A percentile compares a stretch with the other conserved stretches of the same genome.
Evolutionary conservation across 2,888 invertebrate species (phyloP).

Genomic region (Thyatira batis): DNA sequence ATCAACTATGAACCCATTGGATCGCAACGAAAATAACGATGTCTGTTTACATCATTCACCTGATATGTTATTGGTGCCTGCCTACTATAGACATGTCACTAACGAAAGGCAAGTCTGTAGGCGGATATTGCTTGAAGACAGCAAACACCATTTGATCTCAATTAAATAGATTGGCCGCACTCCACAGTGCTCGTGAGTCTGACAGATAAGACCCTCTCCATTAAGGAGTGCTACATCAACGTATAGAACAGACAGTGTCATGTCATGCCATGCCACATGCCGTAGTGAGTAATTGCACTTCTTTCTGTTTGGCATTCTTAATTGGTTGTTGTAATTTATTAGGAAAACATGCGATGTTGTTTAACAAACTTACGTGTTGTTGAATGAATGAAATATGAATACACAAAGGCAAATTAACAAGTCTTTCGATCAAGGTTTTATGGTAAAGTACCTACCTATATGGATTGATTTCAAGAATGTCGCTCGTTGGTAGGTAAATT

Average conservation of each 20-base stretch:
- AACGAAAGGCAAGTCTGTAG: neutral
- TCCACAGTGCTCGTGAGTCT: constrained; percentile 7
- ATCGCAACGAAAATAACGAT: neutral
- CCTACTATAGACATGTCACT: no score
- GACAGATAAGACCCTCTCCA: constrained; percentile 7
- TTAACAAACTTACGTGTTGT: neutral
- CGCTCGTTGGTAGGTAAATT: no score
- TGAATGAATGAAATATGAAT: neutral
- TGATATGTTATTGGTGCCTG: neutral
- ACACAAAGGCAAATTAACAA: constrained; percentile 4
- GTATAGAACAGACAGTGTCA: no score
- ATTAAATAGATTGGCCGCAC: constrained; percentile 46
- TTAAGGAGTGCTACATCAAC: neutral
- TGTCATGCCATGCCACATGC: neutral
- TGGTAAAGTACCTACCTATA: no score
- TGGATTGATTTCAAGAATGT: neutral
- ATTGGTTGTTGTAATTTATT: neutral
- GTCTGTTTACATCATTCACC: neutral
- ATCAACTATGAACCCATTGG: no score
- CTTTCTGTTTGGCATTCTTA: neutral
- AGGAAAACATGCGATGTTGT: neutral
- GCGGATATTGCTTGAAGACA: constrained; percentile 9
- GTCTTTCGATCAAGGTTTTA: neutral
- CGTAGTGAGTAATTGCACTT: constrained; percentile 8
- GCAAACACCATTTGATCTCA: constrained; percentile 44